These are phyloP conservation scores for Trogon surrucura DNA, from an alignment of 2,113 vertebrate genomes.

Conservation along the genomic window DNA sequence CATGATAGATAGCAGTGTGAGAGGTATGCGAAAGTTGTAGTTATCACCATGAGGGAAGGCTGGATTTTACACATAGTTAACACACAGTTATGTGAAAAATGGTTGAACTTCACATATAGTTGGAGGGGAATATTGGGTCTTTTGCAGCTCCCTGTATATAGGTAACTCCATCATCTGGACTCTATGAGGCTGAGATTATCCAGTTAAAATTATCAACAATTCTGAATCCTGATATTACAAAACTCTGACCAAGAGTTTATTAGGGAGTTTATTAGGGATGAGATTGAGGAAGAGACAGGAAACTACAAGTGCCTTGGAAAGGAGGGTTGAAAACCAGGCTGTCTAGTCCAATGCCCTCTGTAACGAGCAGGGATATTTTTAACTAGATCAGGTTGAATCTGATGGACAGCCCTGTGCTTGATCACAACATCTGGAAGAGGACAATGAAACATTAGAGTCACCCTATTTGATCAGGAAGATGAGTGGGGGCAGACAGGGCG, in stretches of 20 bases:
- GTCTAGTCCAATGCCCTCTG: background rate
- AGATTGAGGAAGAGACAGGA: background rate
- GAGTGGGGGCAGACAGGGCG: fast-evolving
- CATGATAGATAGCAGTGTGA: background rate
- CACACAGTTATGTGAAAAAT: background rate
- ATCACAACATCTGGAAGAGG: background rate
- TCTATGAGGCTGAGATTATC: background rate
- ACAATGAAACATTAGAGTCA: background rate
- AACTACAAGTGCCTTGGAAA: background rate
- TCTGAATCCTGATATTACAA: background rate
- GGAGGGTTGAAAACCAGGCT: background rate
- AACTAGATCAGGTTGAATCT: background rate
- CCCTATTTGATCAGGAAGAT: background rate
- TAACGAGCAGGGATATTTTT: background rate
- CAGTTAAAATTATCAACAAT: background rate
- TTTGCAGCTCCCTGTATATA: background rate
- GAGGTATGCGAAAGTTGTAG: background rate
- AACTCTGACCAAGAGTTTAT: background rate
- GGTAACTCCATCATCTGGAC: background rate
- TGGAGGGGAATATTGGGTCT: background rate
- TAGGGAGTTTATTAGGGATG: background rate
- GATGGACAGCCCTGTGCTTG: background rate
- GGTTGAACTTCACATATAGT: background rate
- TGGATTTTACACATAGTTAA: background rate
- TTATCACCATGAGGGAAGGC: background rate